A percentile compares a stretch with the other conserved stretches of the same genome.
Evolutionary conservation across 2,113 vertebrate genomes (phyloP).

Genomic region (Odobenus rosmarus): DNA sequence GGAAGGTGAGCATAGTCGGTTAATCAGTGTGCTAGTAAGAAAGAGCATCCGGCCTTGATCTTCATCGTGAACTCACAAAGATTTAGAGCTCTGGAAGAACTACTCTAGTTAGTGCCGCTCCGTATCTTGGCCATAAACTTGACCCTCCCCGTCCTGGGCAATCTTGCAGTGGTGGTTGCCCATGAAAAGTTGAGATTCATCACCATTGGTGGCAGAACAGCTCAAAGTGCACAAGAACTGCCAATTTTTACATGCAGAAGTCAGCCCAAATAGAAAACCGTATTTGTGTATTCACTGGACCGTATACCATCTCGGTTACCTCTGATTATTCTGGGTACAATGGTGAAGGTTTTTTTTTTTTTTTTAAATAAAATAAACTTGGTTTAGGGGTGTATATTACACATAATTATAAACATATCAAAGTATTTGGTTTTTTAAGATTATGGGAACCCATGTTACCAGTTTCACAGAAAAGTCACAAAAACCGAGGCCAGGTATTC

Average conservation of each 20-base stretch:
- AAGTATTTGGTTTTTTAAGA: not conserved
- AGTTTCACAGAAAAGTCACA: not conserved
- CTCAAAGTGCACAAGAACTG: not conserved
- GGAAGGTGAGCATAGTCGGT: not conserved
- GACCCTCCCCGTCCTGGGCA: not conserved
- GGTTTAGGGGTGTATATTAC: not conserved
- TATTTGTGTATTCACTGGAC: not conserved
- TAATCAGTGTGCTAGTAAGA: not conserved
- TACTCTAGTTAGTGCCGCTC: not conserved
- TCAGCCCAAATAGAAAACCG: not conserved
- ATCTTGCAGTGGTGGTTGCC: not conserved
- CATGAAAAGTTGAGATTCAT: not conserved
- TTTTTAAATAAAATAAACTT: not conserved
- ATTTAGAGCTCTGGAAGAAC: not conserved
- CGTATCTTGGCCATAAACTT: not conserved
- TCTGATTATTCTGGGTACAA: not conserved
- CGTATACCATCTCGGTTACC: not conserved
- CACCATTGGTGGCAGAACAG: not conserved
- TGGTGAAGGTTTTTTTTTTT: not conserved
- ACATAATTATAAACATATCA: not conserved
- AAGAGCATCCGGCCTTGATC: not conserved
- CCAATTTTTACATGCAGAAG: not conserved
- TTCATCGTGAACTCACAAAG: not conserved
- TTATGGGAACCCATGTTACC: not conserved
- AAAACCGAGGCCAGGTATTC: constrained; percentile 14